Conservation (phyloP, 2,113 vertebrate species). For the Cygnus atratus region DNA sequence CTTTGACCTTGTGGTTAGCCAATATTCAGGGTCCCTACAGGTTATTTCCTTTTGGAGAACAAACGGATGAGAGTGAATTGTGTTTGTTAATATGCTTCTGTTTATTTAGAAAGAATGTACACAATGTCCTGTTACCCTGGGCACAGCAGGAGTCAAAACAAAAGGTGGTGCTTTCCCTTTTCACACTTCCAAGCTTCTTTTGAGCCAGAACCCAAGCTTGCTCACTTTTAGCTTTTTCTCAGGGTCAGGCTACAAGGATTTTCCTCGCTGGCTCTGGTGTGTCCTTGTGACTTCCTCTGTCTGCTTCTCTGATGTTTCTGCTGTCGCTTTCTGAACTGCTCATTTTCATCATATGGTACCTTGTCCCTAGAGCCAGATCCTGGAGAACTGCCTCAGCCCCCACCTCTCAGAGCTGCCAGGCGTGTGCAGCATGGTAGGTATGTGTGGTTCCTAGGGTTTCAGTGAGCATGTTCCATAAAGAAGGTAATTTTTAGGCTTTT, state of each 20-base stretch:
- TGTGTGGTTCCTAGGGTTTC: neutral
- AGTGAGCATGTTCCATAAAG: neutral
- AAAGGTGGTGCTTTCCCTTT: conserved; percentile 9
- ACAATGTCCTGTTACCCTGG: neutral
- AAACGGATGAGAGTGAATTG: neutral
- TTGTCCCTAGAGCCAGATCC: neutral
- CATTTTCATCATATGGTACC: conserved; percentile 20
- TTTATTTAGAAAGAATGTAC: conserved; percentile 41
- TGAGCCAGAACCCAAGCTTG: neutral
- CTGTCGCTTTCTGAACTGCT: conserved; percentile 15
- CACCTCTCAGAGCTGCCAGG: neutral
- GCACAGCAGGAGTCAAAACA: neutral
- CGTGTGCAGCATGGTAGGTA: accelerated
- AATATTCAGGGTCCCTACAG: neutral
- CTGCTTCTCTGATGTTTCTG: conserved; percentile 45
- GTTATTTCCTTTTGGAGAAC: conserved; percentile 25
- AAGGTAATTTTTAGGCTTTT: neutral
- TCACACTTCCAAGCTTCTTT: conserved; percentile 7
- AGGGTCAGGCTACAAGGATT: conserved; percentile 10
- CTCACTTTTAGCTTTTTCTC: neutral
- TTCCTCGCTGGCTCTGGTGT: neutral
- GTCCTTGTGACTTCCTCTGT: conserved; percentile 4
- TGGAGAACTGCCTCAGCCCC: neutral
- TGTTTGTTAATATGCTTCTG: neutral
- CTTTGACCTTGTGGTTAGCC: neutral